phyloP scores from a whole-genome alignment of 1,140 invertebrate species.

The Harpegnathos saltator region DNA sequence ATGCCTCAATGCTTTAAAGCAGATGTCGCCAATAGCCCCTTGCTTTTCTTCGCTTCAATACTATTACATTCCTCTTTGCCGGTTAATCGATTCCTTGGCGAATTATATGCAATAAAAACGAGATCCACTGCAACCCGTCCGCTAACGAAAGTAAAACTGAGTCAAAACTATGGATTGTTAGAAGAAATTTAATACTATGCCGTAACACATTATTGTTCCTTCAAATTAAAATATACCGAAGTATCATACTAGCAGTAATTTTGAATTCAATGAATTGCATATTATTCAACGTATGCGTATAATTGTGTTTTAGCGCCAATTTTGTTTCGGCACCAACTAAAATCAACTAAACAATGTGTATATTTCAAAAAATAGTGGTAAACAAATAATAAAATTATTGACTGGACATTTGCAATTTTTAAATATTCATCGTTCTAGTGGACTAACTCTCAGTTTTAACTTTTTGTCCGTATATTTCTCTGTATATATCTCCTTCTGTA shows the following conservation, averaged over 20 bases:
- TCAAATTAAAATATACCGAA: background rate
- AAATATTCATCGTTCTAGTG: no score
- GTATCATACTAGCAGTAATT: background rate
- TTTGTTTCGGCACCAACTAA: no score
- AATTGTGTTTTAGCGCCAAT: background rate
- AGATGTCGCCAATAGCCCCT: background rate
- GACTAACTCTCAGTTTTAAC: background rate
- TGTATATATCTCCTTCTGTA: no score
- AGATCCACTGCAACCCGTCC: constrained; percentile 26
- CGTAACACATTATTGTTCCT: background rate
- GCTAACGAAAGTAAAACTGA: background rate
- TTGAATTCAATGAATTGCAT: background rate
- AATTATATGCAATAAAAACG: constrained; percentile 55
- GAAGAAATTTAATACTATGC: background rate
- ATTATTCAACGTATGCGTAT: background rate
- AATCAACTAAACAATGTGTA: no score
- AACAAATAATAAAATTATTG: no score
- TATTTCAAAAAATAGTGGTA: no score
- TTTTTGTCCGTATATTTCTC: background rate
- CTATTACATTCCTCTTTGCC: background rate
- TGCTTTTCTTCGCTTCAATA: background rate
- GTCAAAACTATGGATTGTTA: background rate
- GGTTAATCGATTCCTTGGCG: constrained; percentile 64
- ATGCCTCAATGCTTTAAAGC: constrained; percentile 35
- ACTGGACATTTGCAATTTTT: no score